phyloP scores from a whole-genome alignment of 1,140 invertebrate species.

The Apis dorsata region DNA sequence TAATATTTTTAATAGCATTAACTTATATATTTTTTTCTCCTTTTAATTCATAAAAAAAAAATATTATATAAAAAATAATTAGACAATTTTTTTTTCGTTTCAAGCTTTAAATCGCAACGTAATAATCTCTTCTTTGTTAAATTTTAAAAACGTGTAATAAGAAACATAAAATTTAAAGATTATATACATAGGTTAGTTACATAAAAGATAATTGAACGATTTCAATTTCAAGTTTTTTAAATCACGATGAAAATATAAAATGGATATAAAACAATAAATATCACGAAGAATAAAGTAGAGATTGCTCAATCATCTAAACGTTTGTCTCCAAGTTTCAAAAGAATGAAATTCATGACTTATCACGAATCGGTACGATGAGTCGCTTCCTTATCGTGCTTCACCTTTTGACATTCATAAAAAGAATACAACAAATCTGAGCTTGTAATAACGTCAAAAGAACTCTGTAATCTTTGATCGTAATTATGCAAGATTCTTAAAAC shows the following conservation, averaged over 20 bases:
- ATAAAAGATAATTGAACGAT: too few relatives aligned
- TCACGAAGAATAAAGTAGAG: background rate
- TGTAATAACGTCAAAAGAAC: conserved; percentile 9
- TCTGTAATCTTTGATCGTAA: conserved; percentile 21
- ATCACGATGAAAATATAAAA: background rate
- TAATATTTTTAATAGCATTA: too few relatives aligned
- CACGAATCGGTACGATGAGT: background rate
- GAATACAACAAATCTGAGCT: background rate
- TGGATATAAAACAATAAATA: background rate
- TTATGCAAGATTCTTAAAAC: conserved; percentile 13
- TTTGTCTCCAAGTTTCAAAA: background rate
- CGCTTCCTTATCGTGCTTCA: background rate
- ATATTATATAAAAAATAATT: too few relatives aligned
- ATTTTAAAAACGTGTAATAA: background rate
- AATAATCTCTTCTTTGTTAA: background rate
- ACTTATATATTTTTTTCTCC: too few relatives aligned
- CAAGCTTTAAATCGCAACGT: background rate
- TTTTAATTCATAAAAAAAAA: too few relatives aligned
- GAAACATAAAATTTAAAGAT: background rate
- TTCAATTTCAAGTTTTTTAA: too few relatives aligned
- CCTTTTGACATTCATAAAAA: background rate
- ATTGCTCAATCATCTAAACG: background rate
- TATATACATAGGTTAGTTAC: too few relatives aligned
- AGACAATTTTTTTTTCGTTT: background rate
- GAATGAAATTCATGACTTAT: background rate